Conservation (phyloP, 2,113 vertebrate species). For the Platichthys flesus region DNA sequence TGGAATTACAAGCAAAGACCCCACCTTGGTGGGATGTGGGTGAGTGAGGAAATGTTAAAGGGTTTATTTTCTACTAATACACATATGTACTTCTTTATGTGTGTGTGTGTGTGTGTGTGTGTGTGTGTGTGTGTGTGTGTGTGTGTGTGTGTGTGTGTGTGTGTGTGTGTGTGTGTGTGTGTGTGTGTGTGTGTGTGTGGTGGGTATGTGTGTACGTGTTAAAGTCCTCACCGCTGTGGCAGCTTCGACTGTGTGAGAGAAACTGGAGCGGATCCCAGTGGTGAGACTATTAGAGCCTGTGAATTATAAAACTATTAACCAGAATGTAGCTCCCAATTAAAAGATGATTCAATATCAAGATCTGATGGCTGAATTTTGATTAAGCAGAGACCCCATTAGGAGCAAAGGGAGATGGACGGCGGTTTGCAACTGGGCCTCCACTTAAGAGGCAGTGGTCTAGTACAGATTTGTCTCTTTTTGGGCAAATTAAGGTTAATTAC, state of each 20-base stretch:
- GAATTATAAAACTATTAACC: slow-evolving; percentile 99
- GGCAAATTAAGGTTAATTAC: slow-evolving; percentile 99
- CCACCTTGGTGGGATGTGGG: not conserved
- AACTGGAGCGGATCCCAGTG: slow-evolving; percentile 98
- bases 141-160: slow-evolving; percentile 18
- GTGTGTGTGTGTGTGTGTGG: slow-evolving; percentile 18
- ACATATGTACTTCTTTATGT: slow-evolving; percentile 3
- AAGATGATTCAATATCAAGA: slow-evolving; percentile 99
- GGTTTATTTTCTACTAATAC: slow-evolving; percentile 8
- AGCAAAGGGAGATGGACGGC: slow-evolving; percentile 93
- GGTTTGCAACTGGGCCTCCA: slow-evolving; percentile 85
- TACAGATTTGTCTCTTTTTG: slow-evolving; percentile 90
- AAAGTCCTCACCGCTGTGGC: slow-evolving; percentile 35
- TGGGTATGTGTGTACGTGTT: not conserved
- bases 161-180: slow-evolving; percentile 19
- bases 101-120: slow-evolving; percentile 18
- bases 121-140: slow-evolving; percentile 19
- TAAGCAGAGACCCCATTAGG: slow-evolving; percentile 98
- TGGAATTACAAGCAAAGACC: slow-evolving; percentile 41
- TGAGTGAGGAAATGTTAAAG: not conserved
- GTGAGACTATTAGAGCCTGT: slow-evolving; percentile 96
- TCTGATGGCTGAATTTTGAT: slow-evolving; percentile 99
- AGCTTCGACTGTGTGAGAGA: slow-evolving; percentile 83
- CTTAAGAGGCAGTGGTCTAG: slow-evolving; percentile 95
- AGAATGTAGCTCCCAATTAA: slow-evolving; percentile 99